phyloP scores from a whole-genome alignment of 2,888 invertebrate species.

The Volucella bombylans region DNA sequence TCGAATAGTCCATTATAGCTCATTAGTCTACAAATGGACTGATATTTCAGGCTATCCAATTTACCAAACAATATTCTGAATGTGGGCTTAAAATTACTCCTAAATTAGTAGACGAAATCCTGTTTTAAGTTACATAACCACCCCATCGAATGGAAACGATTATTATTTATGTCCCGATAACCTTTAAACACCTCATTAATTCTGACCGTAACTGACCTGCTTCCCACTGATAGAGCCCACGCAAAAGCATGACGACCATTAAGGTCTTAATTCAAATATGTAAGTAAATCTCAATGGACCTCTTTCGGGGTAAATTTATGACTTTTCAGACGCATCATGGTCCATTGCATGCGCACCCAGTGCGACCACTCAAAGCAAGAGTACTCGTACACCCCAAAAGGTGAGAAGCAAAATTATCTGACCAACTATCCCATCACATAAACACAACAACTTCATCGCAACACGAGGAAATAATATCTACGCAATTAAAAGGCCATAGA shows the following conservation, averaged over 20 bases:
- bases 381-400: conserved; percentile 52
- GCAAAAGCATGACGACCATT: conserved; percentile 30
- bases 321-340: conserved; percentile 44
- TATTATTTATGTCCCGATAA: conserved; percentile 34
- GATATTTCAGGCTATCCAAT: no score
- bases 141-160: no score
- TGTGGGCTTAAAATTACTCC: no score
- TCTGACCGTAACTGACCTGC: conserved; percentile 33
- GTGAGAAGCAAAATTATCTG: conserved; percentile 71
- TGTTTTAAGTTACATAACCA: no score
- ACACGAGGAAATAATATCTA: conserved; percentile 32
- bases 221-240: conserved; percentile 30
- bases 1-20: no score
- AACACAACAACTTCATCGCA: conserved; percentile 64
- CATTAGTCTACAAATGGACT: no score
- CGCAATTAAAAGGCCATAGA: conserved; percentile 73
- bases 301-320: conserved; percentile 57
- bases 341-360: conserved; percentile 24
- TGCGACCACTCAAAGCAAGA: conserved; percentile 3
- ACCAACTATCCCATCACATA: conserved; percentile 28
- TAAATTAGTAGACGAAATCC: no score
- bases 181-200: conserved; percentile 52
- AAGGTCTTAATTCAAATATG: conserved; percentile 64
- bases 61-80: no score
- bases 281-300: conserved; percentile 51